Percentiles rank a stretch among this genome's conserved stretches.
phyloP scores from a whole-genome alignment of 1,140 invertebrate genomes.

The Drosophila lowei region DNA sequence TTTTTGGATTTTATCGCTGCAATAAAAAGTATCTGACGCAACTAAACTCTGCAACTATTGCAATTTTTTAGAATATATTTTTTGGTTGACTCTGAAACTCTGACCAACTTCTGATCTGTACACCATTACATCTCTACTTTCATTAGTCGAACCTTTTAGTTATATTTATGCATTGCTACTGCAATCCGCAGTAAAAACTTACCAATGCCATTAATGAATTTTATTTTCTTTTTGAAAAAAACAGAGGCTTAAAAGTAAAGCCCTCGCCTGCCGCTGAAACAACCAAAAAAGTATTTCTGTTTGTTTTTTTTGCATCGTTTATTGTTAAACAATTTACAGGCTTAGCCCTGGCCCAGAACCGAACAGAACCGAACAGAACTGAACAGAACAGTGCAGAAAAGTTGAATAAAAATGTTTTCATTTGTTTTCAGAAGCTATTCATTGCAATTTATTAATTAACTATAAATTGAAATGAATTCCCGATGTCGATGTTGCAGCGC shows the following conservation, averaged over 20 bases:
- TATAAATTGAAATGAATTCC: conserved; percentile 49
- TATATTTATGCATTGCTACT: too few species aligned
- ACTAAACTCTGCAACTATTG: too few species aligned
- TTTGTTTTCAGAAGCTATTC: conserved; percentile 33
- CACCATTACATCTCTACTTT: too few species aligned
- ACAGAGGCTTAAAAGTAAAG: conserved; percentile 29
- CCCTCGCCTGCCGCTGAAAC: conserved; percentile 3
- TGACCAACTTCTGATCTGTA: too few species aligned
- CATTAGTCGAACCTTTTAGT: too few species aligned
- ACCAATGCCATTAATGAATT: not conserved
- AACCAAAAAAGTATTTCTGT: conserved; percentile 2
- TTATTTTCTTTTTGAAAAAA: conserved; percentile 25
- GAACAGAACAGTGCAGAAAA: conserved; percentile 8
- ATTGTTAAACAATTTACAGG: conserved; percentile 50
- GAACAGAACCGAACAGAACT: too few species aligned
- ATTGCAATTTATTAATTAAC: conserved; percentile 61
- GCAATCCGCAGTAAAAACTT: too few species aligned
- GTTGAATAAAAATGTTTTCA: conserved; percentile 41
- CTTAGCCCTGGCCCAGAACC: conserved; percentile 15
- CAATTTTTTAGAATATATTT: too few species aligned
- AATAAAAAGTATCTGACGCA: too few species aligned
- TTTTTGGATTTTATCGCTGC: too few species aligned
- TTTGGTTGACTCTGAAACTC: too few species aligned
- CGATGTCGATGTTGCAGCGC: not conserved
- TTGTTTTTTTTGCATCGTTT: conserved; percentile 24